Base-by-base conservation (phyloP, 1,140 invertebrate species). In the Zaprionus davidi region DNA sequence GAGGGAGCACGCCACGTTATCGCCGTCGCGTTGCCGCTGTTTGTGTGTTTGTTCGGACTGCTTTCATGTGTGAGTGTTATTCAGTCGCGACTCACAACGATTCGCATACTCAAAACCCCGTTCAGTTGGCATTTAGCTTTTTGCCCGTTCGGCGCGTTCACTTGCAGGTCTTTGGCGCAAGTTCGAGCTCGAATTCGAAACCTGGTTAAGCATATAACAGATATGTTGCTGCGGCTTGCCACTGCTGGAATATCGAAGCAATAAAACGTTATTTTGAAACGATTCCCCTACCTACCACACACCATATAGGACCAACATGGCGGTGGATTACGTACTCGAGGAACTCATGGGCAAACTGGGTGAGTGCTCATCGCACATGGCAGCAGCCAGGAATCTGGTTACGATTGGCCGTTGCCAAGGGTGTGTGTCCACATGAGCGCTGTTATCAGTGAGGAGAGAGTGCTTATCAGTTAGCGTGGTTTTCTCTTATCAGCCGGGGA, bases 291-390 rank as follows among this genome's bases (percentile, higher is more conserved):
- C 15, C 4, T n/a, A 15, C 7, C 38, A 9, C 41, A 15, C 6
- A 6, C n/a, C 7, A 46, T 4, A 22, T 12, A 24, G 46, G 0
- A 17, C 9, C 46, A 81, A 57, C 64, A 95, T 95, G 94, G 95
- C 94, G 78, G 94, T 95, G 64, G 95, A 96, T 91, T 94, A 93
- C 66, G 95, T 95, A 28, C 82, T 96, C 17, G 95, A 96, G 78
- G 95, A 96, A 68, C 93, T 96, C 73, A 96, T 96, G 95, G 94
- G 94, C 15, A 95, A 96, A 82, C 87, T 96, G 68, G 94, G 94
- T 95, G 76, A 94, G 94, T 84, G 9, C 44, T 13, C 36, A 2
- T 17, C 4, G 15, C 12, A 6, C 31, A 2, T 4, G 24, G n/a
- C 26, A 13, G 51, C 46, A 22, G 26, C 36, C 24, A 82, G 36